These are phyloP conservation scores for Psammodynastes pulverulentus DNA, from an alignment of 2,113 vertebrate genomes.

Conservation along the genomic window DNA sequence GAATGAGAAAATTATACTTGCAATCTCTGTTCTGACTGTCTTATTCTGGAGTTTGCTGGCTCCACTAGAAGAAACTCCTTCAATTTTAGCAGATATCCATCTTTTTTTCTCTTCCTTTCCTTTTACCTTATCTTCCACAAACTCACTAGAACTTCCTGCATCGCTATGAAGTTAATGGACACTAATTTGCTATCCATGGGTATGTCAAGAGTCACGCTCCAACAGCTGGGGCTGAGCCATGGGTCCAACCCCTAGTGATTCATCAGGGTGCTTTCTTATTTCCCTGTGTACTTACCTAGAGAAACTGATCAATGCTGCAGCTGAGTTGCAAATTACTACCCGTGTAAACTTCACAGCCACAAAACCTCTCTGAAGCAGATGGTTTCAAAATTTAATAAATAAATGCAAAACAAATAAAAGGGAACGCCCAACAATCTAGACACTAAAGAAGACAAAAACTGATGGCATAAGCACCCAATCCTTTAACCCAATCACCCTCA, in stretches of 20 bases:
- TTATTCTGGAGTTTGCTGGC: background rate
- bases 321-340: background rate
- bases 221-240: background rate
- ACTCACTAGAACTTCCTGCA: background rate
- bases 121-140: background rate
- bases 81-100: background rate
- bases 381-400: background rate
- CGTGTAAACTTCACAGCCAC: background rate
- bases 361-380: background rate
- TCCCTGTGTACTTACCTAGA: background rate
- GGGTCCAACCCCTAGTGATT: background rate
- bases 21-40: background rate
- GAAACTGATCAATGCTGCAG: background rate
- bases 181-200: background rate
- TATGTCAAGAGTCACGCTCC: background rate
- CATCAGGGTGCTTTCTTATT: background rate
- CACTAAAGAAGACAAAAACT: background rate
- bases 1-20: background rate
- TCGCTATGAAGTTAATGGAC: background rate
- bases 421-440: background rate
- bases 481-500: background rate
- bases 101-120: background rate
- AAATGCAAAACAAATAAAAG: background rate
- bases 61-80: background rate
- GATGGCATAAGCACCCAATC: background rate